These are phyloP conservation scores for Bubalus kerabau DNA, from an alignment of 2,113 vertebrate genomes.

Conservation along the genomic window DNA sequence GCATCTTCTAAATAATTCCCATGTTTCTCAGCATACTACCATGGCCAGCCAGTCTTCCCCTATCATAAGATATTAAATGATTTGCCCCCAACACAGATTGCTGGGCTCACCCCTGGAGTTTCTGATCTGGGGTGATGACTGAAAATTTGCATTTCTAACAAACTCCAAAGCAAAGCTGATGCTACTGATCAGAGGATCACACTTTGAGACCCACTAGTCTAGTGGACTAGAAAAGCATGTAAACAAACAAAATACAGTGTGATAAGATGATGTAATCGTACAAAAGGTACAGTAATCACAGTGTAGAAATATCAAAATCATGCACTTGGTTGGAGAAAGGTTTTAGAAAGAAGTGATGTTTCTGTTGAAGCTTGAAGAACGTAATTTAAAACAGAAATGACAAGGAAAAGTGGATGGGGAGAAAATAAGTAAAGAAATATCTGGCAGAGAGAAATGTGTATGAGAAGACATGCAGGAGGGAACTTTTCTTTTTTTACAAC, in stretches of 20 bases:
- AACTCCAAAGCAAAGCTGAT: neutral
- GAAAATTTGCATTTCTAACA: neutral
- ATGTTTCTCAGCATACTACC: neutral
- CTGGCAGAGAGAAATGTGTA: neutral
- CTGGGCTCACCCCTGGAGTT: neutral
- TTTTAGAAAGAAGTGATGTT: slow-evolving; percentile 9
- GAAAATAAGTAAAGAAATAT: neutral
- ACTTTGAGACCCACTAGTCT: neutral
- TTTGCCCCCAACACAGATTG: neutral
- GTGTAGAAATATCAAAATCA: neutral
- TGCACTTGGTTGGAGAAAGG: neutral
- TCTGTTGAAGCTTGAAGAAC: neutral
- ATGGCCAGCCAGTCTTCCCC: neutral
- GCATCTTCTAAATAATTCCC: neutral
- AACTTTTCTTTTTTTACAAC: neutral
- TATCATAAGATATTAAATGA: neutral
- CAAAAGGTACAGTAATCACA: neutral
- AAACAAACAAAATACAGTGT: neutral
- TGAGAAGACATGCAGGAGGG: neutral
- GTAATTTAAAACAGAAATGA: neutral
- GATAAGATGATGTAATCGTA: neutral
- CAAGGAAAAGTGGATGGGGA: neutral
- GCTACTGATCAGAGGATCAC: neutral
- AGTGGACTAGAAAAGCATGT: neutral
- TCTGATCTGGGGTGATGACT: neutral